A percentile compares a stretch with the other conserved stretches of the same genome.
phyloP scores from a whole-genome alignment of 2,888 invertebrate species.

The Phymatocera aterrima region DNA sequence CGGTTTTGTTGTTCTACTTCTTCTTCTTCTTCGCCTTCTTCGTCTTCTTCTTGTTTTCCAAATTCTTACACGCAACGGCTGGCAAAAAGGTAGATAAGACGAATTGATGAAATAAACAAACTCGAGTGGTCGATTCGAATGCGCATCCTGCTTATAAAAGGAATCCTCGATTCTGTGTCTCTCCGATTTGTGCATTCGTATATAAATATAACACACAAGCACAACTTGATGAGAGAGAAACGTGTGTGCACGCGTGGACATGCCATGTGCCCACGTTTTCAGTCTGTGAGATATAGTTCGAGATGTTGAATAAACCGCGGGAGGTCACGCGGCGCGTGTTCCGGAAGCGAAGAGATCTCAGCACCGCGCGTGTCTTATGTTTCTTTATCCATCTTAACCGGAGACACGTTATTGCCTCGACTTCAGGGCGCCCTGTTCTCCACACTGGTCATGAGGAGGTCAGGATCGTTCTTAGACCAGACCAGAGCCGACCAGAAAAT shows the following conservation, averaged over 20 bases:
- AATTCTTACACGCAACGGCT: not conserved
- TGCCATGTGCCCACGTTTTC: conserved; percentile 33
- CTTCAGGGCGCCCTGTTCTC: conserved; percentile 22
- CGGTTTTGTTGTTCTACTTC: no score
- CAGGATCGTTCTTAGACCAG: not conserved
- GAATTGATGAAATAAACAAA: not conserved
- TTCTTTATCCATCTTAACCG: conserved; percentile 35
- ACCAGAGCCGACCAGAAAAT: not conserved
- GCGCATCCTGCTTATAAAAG: conserved; percentile 5
- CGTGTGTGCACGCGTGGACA: not conserved
- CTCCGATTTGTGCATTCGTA: not conserved
- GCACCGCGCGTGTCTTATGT: conserved; percentile 16
- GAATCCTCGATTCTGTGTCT: conserved; percentile 27
- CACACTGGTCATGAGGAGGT: not conserved
- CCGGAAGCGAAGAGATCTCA: conserved; percentile 39
- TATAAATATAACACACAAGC: not conserved
- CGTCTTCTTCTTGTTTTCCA: not conserved
- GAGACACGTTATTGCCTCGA: conserved; percentile 41
- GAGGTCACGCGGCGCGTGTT: conserved; percentile 44
- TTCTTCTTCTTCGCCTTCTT: not conserved
- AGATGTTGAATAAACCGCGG: conserved; percentile 34
- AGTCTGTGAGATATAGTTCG: conserved; percentile 40
- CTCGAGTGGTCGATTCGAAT: not conserved
- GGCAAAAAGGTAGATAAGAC: not conserved
- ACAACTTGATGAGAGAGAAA: not conserved